A percentile compares a stretch with the other conserved stretches of the same genome.
Evolutionary conservation across 1,140 invertebrate species (phyloP).

Genomic region (Drosophila subobscura): DNA sequence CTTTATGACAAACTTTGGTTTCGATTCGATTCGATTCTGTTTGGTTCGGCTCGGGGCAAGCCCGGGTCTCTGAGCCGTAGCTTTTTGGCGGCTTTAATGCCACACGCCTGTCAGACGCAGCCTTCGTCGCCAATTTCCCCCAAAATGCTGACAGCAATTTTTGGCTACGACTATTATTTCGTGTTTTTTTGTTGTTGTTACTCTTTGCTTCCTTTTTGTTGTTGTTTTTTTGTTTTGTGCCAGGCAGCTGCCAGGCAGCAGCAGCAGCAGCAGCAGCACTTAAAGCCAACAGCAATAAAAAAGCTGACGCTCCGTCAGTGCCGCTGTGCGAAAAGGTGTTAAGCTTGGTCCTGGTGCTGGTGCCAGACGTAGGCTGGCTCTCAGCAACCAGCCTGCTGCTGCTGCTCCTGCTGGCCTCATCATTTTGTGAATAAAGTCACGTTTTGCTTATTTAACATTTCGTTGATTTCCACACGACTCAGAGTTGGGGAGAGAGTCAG

Average conservation of each 20-base stretch:
- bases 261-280: too few relatives aligned
- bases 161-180: constrained; percentile 56
- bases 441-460: constrained; percentile 81
- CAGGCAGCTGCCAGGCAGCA: constrained; percentile 69
- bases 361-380: constrained; percentile 22
- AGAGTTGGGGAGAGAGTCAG: too few relatives aligned
- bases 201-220: constrained; percentile 6
- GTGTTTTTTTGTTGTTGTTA: neutral
- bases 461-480: constrained; percentile 57
- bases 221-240: constrained; percentile 20
- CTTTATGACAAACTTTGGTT: constrained; percentile 80
- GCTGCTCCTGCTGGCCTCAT: constrained; percentile 40
- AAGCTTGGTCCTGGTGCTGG: constrained; percentile 24
- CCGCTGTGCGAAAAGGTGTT: constrained; percentile 47
- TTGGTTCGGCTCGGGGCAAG: too few relatives aligned
- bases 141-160: constrained; percentile 76
- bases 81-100: constrained; percentile 65
- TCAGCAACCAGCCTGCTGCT: too few relatives aligned
- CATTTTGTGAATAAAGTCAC: constrained; percentile 78
- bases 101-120: constrained; percentile 64
- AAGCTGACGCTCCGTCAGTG: constrained; percentile 7
- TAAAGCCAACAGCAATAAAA: constrained; percentile 61
- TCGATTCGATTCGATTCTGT: neutral
- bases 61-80: neutral
- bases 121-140: constrained; percentile 65